A percentile compares a stretch with the other conserved stretches of the same genome.
Evolutionary conservation across 2,888 invertebrate genomes (phyloP).

Genomic region (Sycophila texana): DNA sequence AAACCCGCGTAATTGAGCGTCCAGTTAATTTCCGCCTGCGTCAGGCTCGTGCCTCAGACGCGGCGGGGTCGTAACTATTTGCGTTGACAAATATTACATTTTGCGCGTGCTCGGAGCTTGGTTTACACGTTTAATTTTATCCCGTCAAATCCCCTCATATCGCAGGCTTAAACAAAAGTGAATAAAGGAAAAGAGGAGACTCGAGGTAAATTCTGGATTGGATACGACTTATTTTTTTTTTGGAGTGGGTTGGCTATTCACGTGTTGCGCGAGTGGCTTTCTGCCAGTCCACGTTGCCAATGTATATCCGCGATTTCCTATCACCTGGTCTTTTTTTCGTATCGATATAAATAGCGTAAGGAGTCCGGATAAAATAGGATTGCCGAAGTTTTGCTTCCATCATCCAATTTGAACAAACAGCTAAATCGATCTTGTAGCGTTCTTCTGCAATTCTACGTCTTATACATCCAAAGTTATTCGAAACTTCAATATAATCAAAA

Average conservation of each 20-base stretch:
- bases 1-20: slow-evolving; percentile 43
- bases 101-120: neutral
- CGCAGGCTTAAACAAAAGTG: neutral
- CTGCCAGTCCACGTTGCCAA: slow-evolving; percentile 62
- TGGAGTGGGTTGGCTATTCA: slow-evolving; percentile 50
- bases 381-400: neutral
- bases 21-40: slow-evolving; percentile 19
- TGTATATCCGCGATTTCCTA: slow-evolving; percentile 39
- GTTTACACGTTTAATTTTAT: neutral
- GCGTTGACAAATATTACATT: slow-evolving; percentile 26
- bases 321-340: slow-evolving; percentile 31
- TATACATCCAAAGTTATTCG: neutral
- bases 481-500: neutral
- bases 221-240: neutral
- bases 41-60: neutral
- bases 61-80: neutral
- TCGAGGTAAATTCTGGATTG: slow-evolving; percentile 4
- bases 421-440: neutral
- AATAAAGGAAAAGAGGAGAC: neutral
- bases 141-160: too few relatives aligned
- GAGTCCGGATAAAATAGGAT: slow-evolving; percentile 20
- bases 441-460: neutral
- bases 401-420: neutral
- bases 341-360: neutral
- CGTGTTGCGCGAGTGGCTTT: slow-evolving; percentile 66